Base-by-base conservation (phyloP, 2,797 vertebrate genomes). In the Molossus alvarezi region DNA sequence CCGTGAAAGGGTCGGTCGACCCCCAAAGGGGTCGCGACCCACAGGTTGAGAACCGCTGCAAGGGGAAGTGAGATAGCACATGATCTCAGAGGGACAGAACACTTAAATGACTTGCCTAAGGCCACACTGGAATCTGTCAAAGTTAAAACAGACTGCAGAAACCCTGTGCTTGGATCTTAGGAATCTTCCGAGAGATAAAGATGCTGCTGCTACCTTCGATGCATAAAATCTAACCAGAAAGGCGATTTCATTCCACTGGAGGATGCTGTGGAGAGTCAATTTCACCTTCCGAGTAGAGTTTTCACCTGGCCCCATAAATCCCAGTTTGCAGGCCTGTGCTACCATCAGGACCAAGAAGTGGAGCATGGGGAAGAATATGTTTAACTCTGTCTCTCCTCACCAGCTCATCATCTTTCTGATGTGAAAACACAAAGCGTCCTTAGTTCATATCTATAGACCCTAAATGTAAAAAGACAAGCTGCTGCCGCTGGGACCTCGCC, bases 361-460 rank as follows among this genome's bases (percentile, higher is more conserved):
- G 64, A 92, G 53, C 51, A 9, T 4, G 6, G 53, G 7, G 12
- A 82, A 60, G 79, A 76, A 57, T 75, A 77, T 48, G 11, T 77
- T 94, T 82, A 90, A 86, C 21, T 9, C 62, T 21, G n/a, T 81
- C 92, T 94, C 82, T 14, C 91, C 82, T 72, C 48, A 85, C 90
- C 95, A 33, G 60, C 97, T 97, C 95, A 97, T 97, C 97, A 97
- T 98, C 96, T 95, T 83, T 97, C 95, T 89, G 96, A 98, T 80
- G 81, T 82, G 73, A 95, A 98, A 98, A 98, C 93, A 80, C 20
- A 27, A 81, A 0, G 83, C 95, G 96, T 92, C 88, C 96, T 97
- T 91, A 86, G 86, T 94, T 83, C 95, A 23, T 95, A 91, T 72
- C 92, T 77, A 9, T 6, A 73, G 83, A 97, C 76, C 81, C 2